Percentiles rank a stretch among this genome's conserved stretches.
phyloP scores from a whole-genome alignment of 2,888 invertebrate species.

The Eremobia ochroleuca region DNA sequence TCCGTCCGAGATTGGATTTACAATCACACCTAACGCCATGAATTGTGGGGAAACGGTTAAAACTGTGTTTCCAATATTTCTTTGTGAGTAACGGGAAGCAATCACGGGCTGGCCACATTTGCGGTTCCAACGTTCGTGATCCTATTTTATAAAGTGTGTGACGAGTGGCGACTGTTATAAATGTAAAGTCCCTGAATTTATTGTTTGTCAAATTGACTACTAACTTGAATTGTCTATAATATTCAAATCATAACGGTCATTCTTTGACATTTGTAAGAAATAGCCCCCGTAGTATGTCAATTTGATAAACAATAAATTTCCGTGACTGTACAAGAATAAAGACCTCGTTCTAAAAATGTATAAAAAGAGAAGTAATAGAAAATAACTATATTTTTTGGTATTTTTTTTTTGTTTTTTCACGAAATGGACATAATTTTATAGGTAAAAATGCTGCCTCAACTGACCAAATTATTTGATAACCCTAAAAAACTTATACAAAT shows the following conservation, averaged over 20 bases:
- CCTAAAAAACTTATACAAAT: no score
- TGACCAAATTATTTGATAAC: neutral
- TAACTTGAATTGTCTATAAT: neutral
- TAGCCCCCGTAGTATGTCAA: neutral
- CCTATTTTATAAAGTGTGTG: neutral
- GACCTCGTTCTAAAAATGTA: neutral
- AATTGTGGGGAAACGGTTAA: neutral
- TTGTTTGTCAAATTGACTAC: neutral
- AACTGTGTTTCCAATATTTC: conserved; percentile 8
- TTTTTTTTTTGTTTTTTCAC: neutral
- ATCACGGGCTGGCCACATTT: conserved; percentile 5
- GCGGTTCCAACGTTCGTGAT: neutral
- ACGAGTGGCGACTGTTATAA: neutral
- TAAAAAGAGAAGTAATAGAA: neutral
- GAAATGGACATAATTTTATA: neutral
- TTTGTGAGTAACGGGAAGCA: conserved; percentile 17
- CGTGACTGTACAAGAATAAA: neutral
- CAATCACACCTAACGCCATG: conserved; percentile 14
- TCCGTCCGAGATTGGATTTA: conserved; percentile 9
- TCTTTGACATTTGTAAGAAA: neutral
- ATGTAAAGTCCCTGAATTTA: neutral
- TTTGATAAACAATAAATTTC: neutral
- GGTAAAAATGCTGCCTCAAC: neutral
- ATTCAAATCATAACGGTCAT: neutral
- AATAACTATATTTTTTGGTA: neutral